phyloP scores from a whole-genome alignment of 2,113 vertebrate genomes.

The Thymallus thymallus region DNA sequence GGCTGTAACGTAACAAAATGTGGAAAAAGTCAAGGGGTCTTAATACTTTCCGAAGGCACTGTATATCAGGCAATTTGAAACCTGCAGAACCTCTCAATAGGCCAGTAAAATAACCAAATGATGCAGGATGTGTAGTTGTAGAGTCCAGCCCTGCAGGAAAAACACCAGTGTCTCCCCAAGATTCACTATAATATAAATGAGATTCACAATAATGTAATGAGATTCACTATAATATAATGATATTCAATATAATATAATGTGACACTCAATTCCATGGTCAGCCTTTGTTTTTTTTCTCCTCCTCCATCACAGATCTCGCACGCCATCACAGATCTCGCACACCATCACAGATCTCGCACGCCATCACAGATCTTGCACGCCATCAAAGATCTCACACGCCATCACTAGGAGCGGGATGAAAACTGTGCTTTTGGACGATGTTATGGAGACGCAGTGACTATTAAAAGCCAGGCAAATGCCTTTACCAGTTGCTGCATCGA shows the following conservation, averaged over 20 bases:
- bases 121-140: conserved; percentile 30
- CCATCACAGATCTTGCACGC: too few species aligned
- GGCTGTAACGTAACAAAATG: too few species aligned
- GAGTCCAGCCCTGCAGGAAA: neutral
- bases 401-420: conserved; percentile 43
- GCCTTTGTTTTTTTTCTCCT: neutral
- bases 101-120: conserved; percentile 40
- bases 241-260: too few species aligned
- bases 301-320: conserved; percentile 22
- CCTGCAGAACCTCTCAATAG: neutral
- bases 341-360: too few species aligned
- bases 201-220: conserved; percentile 27
- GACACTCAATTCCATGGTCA: conserved; percentile 32
- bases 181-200: conserved; percentile 29
- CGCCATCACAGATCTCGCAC: too few species aligned
- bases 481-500: conserved; percentile 67
- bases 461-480: conserved; percentile 66
- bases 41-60: too few species aligned
- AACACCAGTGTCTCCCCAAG: conserved; percentile 18
- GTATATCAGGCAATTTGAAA: neutral
- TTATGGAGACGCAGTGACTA: conserved; percentile 54
- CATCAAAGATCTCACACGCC: conserved; percentile 16
- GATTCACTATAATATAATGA: conserved; percentile 25
- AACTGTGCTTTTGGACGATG: conserved; percentile 45
- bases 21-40: too few species aligned